These are phyloP conservation scores for Puntigrus tetrazona DNA, from an alignment of 2,113 vertebrate genomes.

Conservation along the genomic window DNA sequence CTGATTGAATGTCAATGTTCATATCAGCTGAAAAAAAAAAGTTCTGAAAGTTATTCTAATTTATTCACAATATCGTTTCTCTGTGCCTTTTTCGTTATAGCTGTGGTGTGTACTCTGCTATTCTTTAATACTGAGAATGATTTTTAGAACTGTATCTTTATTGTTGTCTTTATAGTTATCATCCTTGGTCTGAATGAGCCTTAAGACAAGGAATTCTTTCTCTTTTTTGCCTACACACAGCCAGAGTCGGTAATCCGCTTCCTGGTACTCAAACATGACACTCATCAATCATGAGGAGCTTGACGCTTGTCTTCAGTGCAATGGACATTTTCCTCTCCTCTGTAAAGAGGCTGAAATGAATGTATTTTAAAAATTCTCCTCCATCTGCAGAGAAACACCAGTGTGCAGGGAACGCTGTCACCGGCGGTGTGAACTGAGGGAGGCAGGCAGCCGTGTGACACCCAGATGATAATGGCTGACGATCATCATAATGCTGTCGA, in stretches of 20 bases:
- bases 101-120: too few species aligned
- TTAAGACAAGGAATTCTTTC: neutral
- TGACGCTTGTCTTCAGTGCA: conserved; percentile 10
- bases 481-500: conserved; percentile 47
- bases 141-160: too few species aligned
- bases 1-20: too few species aligned
- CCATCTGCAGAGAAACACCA: conserved; percentile 14
- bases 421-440: neutral
- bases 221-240: neutral
- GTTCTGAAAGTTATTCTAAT: too few species aligned
- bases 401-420: conserved; percentile 37
- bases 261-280: conserved; percentile 5
- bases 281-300: neutral
- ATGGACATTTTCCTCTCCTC: conserved; percentile 24
- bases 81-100: too few species aligned
- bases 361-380: conserved; percentile 23
- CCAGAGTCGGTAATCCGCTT: neutral
- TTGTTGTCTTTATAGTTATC: too few species aligned
- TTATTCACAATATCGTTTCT: too few species aligned
- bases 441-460: conserved; percentile 52
- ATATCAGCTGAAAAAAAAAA: too few species aligned
- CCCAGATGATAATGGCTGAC: conserved; percentile 49
- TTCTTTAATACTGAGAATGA: too few species aligned
- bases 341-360: conserved; percentile 21
- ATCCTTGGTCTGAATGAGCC: too few species aligned